Evolutionary conservation across 2,888 invertebrate species (phyloP).

Genomic region (Clusia tigrina): DNA sequence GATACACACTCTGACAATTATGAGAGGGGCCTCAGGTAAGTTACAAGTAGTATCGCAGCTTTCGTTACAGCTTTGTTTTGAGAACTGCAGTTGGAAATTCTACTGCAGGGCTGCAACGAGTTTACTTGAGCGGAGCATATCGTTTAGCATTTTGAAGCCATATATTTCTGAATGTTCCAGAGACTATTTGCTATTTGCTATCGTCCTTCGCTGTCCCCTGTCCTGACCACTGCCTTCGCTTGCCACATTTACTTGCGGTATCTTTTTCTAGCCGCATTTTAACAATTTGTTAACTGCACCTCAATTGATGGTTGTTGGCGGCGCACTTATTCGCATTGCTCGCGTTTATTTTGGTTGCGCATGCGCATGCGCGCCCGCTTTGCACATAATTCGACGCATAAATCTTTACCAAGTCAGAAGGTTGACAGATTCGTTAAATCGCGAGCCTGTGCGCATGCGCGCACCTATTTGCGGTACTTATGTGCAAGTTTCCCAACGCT

Average conservation of each 20-base stretch:
- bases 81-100: too few relatives aligned
- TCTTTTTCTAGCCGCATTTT: not conserved
- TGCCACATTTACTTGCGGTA: not conserved
- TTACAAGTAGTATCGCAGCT: too few relatives aligned
- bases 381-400: slow-evolving; percentile 36
- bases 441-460: slow-evolving; percentile 5
- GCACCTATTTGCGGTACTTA: too few relatives aligned
- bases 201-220: slow-evolving; percentile 17
- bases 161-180: not conserved
- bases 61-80: too few relatives aligned
- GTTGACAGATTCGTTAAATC: slow-evolving; percentile 59
- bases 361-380: slow-evolving; percentile 25
- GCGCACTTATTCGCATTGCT: not conserved
- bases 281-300: slow-evolving; percentile 23
- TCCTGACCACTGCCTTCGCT: not conserved
- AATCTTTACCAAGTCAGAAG: slow-evolving; percentile 53
- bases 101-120: too few relatives aligned
- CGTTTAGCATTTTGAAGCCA: not conserved
- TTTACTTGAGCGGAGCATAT: too few relatives aligned
- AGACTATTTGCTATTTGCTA: not conserved
- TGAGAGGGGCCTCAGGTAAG: too few relatives aligned
- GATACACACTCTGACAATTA: too few relatives aligned
- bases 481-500: too few relatives aligned
- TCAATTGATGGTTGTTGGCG: slow-evolving; percentile 6
- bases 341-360: too few relatives aligned